Percentiles rank a stretch among this genome's conserved stretches.
These are phyloP conservation scores for Galbula dea DNA, from an alignment of 2,113 vertebrate genomes.

Conservation along the genomic window DNA sequence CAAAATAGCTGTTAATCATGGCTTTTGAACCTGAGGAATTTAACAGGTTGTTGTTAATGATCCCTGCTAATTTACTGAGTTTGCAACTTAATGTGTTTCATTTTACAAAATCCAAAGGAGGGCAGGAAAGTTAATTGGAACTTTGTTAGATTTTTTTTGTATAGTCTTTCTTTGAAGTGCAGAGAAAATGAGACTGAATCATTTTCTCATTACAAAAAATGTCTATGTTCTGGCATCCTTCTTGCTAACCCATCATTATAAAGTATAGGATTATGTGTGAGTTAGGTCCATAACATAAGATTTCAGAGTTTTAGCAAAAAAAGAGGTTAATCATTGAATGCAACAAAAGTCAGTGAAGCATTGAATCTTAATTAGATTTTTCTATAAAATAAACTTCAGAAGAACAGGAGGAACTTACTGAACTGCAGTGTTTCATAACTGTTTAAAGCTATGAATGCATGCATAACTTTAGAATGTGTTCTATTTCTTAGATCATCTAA, in stretches of 20 bases:
- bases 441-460: neutral
- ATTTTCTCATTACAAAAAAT: neutral
- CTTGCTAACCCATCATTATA: neutral
- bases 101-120: neutral
- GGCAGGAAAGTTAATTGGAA: neutral
- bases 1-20: neutral
- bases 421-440: neutral
- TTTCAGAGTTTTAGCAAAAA: neutral
- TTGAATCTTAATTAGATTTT: neutral
- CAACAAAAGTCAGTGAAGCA: neutral
- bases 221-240: neutral
- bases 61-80: neutral
- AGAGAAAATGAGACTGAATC: neutral
- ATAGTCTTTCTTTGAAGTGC: neutral
- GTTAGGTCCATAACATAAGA: neutral
- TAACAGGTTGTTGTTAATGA: neutral
- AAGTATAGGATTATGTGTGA: neutral
- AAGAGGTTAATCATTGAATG: neutral
- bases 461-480: neutral
- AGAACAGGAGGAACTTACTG: neutral
- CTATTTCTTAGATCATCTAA: neutral
- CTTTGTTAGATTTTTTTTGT: neutral
- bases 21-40: neutral
- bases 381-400: neutral
- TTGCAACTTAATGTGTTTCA: neutral